These are phyloP conservation scores for Morinoia aosen DNA, from an alignment of 2,888 invertebrate species.

Conservation along the genomic window DNA sequence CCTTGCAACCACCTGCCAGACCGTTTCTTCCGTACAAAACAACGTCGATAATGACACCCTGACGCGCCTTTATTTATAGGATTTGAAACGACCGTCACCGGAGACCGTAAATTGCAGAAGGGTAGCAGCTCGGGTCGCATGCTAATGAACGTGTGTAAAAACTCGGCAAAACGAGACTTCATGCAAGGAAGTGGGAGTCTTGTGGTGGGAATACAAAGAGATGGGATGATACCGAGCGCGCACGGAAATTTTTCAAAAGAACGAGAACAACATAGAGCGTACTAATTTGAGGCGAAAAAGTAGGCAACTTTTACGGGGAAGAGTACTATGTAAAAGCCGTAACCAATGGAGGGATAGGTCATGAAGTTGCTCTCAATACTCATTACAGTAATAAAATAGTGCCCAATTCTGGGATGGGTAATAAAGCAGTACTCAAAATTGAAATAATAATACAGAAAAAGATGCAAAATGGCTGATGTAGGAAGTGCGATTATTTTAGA, in stretches of 20 bases:
- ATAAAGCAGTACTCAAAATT: neutral
- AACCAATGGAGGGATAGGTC: no score
- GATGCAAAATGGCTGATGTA: no score
- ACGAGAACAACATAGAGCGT: neutral
- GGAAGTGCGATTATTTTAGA: no score
- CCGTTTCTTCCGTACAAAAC: neutral
- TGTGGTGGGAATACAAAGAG: neutral
- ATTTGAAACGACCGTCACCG: no score
- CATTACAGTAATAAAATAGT: neutral
- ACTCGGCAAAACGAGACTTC: neutral
- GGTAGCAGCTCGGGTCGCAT: neutral
- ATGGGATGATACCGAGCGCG: neutral
- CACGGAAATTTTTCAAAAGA: neutral
- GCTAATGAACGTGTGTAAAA: neutral
- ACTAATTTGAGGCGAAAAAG: neutral
- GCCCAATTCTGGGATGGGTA: neutral
- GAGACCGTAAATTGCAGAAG: neutral
- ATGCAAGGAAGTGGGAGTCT: neutral
- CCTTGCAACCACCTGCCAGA: neutral
- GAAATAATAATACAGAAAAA: no score
- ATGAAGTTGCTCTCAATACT: no score
- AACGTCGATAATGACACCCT: neutral
- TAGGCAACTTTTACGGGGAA: neutral
- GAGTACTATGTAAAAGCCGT: no score
- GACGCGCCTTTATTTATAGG: no score